Evolutionary conservation across 2,113 vertebrate genomes (phyloP), one percentile per base, ranked within the genome.

Genomic region (Corapipo altera): DNA sequence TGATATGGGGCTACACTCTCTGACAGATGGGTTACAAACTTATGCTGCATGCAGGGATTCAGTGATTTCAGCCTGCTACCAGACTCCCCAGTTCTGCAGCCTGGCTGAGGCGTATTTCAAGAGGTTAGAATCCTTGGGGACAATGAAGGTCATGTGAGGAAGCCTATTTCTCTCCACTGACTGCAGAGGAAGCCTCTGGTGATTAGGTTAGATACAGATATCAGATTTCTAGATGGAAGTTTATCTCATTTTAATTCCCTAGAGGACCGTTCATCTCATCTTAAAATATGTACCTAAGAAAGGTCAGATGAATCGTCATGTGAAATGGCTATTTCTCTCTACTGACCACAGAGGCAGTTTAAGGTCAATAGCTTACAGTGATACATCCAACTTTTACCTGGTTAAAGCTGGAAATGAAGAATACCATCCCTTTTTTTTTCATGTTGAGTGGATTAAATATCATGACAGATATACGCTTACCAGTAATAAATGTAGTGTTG

Each of bases 161-260:
- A 92, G 39, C 90, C 64, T 70, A 58, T 94, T 93, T 91, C 96
- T 91, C 67, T 95, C 88, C 59, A 74, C 24, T 88, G 78, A 74
- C 75, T 95, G 73, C 49, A 86, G 48, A 93, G 51, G 27, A 95
- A 93, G 48, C 65, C 89, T 89, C 43, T 2, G 8, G 76, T 96
- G 83, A 95, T 96, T 92, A 95, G 65, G 67, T 91, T 95, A 96
- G 96, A 91, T 87, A 86, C 15, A 92, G 95, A 97, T 86, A 95
- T 92, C 83, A 93, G 9, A 92, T 95, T 92, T 92, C 86, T 87
- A 64, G 72, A 81, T 87, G 83, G 69, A 80, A 89, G 35, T 95
- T 97, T 89, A 95, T 96, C 65, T 92, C 41, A 86, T 93, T 95
- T 93, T 84, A 77, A 89, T 74, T 81, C 95, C 80, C 94, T 75